Conservation (phyloP, 2,113 vertebrate genomes). For the Acrocephalus kingi region DNA sequence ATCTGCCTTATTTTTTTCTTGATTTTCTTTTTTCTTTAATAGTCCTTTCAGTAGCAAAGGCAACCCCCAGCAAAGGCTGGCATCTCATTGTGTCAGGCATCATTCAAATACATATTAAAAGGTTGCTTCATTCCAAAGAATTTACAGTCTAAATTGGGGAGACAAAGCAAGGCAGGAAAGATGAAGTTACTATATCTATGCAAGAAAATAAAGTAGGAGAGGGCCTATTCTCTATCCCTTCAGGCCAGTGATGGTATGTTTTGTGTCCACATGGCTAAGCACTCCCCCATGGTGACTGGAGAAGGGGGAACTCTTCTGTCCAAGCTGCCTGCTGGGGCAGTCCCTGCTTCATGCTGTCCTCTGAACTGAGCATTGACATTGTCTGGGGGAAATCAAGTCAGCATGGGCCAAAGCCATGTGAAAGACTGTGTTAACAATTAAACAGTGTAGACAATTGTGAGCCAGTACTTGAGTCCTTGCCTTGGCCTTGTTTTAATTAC, state of each 20-base stretch:
- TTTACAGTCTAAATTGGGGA: constrained; percentile 19
- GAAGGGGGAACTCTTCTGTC: background rate
- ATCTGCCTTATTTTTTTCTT: background rate
- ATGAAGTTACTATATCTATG: background rate
- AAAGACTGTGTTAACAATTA: constrained; percentile 37
- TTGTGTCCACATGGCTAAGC: constrained; percentile 3
- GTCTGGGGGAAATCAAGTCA: constrained; percentile 19
- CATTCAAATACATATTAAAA: constrained; percentile 25
- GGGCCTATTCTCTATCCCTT: background rate
- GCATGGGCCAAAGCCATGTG: background rate
- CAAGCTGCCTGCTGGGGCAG: background rate
- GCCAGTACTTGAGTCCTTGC: background rate
- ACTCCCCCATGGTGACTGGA: background rate
- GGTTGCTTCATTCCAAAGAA: background rate
- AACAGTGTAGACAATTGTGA: constrained; percentile 12
- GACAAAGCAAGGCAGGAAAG: background rate
- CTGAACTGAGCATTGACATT: constrained; percentile 11
- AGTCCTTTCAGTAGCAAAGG: constrained; percentile 40
- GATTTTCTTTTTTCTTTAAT: background rate
- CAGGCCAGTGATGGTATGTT: background rate
- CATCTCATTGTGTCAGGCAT: constrained; percentile 26
- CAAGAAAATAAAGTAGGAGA: background rate
- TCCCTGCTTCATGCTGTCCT: background rate
- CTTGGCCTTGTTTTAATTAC: constrained; percentile 45
- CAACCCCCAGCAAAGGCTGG: constrained; percentile 15